A percentile compares a stretch with the other conserved stretches of the same genome.
These are phyloP conservation scores for Xyrichtys novacula DNA, from an alignment of 2,797 vertebrate genomes.

Conservation along the genomic window DNA sequence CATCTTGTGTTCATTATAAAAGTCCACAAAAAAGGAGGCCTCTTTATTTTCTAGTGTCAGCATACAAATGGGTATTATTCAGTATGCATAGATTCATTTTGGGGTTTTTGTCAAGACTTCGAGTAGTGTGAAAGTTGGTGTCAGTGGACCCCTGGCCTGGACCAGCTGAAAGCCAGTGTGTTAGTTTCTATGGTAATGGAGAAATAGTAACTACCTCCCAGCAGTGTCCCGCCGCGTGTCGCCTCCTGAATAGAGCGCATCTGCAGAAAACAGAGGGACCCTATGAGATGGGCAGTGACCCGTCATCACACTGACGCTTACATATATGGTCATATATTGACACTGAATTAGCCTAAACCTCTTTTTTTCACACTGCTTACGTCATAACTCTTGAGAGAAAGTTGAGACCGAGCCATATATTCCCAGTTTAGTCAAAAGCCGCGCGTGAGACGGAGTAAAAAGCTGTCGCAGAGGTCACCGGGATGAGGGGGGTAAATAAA, in stretches of 20 bases:
- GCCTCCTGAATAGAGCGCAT: constrained; percentile 97
- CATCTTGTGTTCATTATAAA: constrained; percentile 45
- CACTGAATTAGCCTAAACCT: constrained; percentile 85
- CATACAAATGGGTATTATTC: constrained; percentile 96
- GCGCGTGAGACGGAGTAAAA: constrained; percentile 81
- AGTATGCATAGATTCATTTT: constrained; percentile 90
- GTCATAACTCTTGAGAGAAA: constrained; percentile 94
- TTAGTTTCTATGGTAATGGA: constrained; percentile 97
- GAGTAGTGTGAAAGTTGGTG: constrained; percentile 90
- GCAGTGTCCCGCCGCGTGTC: constrained; percentile 97
- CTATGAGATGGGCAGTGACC: constrained; percentile 98
- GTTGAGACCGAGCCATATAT: constrained; percentile 88
- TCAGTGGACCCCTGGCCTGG: constrained; percentile 89
- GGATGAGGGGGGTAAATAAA: constrained; percentile 44
- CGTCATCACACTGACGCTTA: constrained; percentile 87
- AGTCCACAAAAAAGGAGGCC: constrained; percentile 54
- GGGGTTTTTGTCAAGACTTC: constrained; percentile 87
- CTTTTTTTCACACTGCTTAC: constrained; percentile 92
- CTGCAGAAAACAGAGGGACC: constrained; percentile 96
- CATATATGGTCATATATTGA: constrained; percentile 73
- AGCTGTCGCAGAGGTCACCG: constrained; percentile 73
- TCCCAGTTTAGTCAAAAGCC: constrained; percentile 80
- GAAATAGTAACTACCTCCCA: constrained; percentile 95
- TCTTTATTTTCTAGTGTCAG: constrained; percentile 52
- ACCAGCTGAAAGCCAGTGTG: constrained; percentile 95